Base-by-base conservation (phyloP, 2,888 invertebrate genomes). In the Lithophane ornitopus region DNA sequence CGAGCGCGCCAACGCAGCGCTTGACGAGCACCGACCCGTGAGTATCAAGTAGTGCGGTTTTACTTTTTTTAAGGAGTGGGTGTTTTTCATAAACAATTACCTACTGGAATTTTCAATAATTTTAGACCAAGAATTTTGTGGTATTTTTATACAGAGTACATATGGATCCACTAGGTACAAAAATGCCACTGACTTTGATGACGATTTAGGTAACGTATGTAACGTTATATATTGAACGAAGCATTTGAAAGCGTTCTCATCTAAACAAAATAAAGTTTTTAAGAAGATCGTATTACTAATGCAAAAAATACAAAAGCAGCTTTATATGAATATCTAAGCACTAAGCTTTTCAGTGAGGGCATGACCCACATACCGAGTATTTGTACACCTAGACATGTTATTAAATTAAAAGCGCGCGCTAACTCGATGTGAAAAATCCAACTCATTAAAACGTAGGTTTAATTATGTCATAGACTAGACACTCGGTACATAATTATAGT, bases 1-100 rank as follows among this genome's bases (percentile, higher is more conserved):
- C 75, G 93, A 93, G 68, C 89, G 90, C 70, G 86, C 88, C 84
- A 89, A 87, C 85, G 77, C 80, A 61, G 28, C 83, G 71, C 88
- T 91, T 59, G 89, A 91, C 52, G 93, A 92, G 41, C 88, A 91
- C 65, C 91, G 91, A 81, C 86, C 89, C 80, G 94, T 94, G 80
- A 92, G 93, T 91, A 78, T 71, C 52, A 22, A 59, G 34, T 71
- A 79, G 72, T 59, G 70, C 11, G 41, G 12, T 44, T 59, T 52
- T 44, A 44, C 14, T 8, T 44, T 39, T 59, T 28, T 28, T 41
- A 8, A 46, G 8, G 39, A 26, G 9, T 49, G 12, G n/a, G 0
- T 22, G 12, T 54, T 6, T 14, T 54, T n/a, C 54, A 6, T n/a
- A 52, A 52, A 52, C 22, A 52, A 22, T 11, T 22, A 52, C n/a